Percentiles rank a stretch among this genome's conserved stretches.
Conservation (phyloP, 2,113 vertebrate species). For the Leptosomus discolor region DNA sequence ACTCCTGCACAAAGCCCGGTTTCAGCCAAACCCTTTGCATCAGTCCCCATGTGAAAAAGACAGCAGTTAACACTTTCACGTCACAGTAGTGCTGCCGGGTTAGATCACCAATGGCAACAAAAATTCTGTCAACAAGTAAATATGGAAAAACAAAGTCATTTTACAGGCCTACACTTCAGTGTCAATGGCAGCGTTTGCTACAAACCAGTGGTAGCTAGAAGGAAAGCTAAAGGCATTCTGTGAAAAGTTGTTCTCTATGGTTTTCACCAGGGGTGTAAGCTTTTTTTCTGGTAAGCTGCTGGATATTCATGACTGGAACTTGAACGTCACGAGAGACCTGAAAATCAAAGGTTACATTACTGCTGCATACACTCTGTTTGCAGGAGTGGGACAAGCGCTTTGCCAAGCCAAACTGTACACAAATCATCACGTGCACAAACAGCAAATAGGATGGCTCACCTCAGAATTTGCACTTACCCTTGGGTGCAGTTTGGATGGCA, state of each 20-base stretch:
- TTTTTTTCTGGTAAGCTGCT: not conserved
- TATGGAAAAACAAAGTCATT: not conserved
- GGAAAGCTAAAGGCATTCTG: not conserved
- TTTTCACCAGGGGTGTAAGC: not conserved
- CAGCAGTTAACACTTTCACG: not conserved
- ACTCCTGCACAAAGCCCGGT: not conserved
- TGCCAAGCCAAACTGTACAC: not conserved
- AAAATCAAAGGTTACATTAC: not conserved
- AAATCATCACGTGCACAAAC: not conserved
- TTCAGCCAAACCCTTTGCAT: not conserved
- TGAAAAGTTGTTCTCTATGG: not conserved
- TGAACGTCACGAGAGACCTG: not conserved
- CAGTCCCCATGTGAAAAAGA: not conserved
- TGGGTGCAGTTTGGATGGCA: slow-evolving; percentile 96
- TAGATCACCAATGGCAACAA: not conserved
- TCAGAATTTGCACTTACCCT: slow-evolving; percentile 78
- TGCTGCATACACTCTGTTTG: not conserved
- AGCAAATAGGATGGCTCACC: not conserved
- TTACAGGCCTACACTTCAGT: not conserved
- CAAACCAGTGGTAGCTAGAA: not conserved
- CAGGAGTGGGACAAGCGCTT: not conserved
- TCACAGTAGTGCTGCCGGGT: not conserved
- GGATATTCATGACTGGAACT: not conserved
- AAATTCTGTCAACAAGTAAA: not conserved
- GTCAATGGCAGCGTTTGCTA: not conserved